Evolutionary conservation across 2,113 vertebrate species (phyloP).

Genomic region (Apteryx owenii): DNA sequence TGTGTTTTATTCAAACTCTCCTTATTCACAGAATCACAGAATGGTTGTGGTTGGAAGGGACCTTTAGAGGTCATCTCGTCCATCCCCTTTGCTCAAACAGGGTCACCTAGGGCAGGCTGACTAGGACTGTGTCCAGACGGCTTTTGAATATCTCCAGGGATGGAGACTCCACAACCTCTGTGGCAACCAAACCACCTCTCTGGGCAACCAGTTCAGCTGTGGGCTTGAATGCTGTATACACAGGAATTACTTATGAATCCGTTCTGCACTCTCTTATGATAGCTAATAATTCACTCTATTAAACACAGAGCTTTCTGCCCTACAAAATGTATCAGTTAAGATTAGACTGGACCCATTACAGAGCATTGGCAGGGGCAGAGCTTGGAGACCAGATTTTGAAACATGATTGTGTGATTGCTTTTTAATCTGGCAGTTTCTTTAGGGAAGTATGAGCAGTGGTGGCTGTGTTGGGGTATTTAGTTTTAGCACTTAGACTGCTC

Average conservation of each 20-base stretch:
- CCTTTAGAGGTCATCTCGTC: no score
- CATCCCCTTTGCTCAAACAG: no score
- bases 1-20: neutral
- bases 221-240: neutral
- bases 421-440: neutral
- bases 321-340: rapidly evolving
- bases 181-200: no score
- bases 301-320: neutral
- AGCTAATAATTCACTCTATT: neutral
- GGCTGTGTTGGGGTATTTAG: neutral
- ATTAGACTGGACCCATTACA: neutral
- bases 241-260: neutral
- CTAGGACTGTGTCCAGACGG: no score
- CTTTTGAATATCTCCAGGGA: no score
- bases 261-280: neutral
- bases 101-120: no score
- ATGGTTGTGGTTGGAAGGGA: no score
- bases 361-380: neutral
- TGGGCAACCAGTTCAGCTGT: neutral
- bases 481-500: neutral
- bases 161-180: no score
- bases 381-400: neutral
- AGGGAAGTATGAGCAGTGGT: neutral
- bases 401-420: neutral
- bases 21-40: neutral